Percentiles rank a stretch among this genome's conserved stretches.
phyloP scores from a whole-genome alignment of 2,113 vertebrate species.

The Xyrauchen texanus region DNA sequence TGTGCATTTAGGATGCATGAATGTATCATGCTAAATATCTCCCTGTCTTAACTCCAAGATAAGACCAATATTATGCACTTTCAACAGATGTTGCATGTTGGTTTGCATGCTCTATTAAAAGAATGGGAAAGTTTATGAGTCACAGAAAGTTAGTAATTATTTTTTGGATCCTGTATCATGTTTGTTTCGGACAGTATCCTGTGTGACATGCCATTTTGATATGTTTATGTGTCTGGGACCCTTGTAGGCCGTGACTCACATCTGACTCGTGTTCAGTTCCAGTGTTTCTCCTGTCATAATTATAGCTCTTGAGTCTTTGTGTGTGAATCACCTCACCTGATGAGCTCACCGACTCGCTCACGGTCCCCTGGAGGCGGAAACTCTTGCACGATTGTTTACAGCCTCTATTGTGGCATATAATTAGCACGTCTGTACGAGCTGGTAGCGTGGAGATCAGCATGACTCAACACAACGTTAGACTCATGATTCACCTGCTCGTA shows the following conservation, averaged over 20 bases:
- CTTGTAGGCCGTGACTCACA: constrained; percentile 71
- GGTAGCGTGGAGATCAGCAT: constrained; percentile 23
- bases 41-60: too few species aligned
- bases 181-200: too few species aligned
- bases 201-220: too few species aligned
- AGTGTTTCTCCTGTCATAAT: constrained; percentile 75
- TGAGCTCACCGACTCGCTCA: constrained; percentile 38
- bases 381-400: constrained; percentile 5
- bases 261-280: constrained; percentile 66
- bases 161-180: too few species aligned
- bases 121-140: not conserved
- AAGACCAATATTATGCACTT: too few species aligned
- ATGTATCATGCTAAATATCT: too few species aligned
- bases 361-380: not conserved
- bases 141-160: not conserved
- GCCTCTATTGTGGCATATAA: constrained; percentile 33
- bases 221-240: constrained; percentile 1
- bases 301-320: constrained; percentile 67
- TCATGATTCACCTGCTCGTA: too few species aligned
- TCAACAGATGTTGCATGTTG: too few species aligned
- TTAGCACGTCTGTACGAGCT: constrained; percentile 40
- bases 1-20: too few species aligned
- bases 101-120: too few species aligned
- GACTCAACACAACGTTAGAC: too few species aligned
- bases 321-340: constrained; percentile 68